Percentiles rank a stretch among this genome's conserved stretches.
phyloP scores from a whole-genome alignment of 2,888 invertebrate genomes.

The Bhutanitis thaidina region DNA sequence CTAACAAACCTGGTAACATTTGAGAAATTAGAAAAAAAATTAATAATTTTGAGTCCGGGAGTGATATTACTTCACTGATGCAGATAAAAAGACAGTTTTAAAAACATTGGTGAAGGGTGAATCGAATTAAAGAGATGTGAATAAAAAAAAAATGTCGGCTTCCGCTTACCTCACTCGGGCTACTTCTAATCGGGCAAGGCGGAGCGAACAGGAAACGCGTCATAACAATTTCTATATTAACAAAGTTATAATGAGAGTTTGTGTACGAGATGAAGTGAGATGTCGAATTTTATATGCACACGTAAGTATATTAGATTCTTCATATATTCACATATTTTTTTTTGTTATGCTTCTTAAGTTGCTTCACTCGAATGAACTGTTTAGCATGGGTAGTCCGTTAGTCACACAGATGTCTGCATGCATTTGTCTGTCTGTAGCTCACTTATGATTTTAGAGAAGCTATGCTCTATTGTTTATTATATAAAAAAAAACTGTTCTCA shows the following conservation, averaged over 20 bases:
- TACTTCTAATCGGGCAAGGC: constrained; percentile 52
- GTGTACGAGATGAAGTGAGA: constrained; percentile 41
- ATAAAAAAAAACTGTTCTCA: not conserved
- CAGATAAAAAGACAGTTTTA: constrained; percentile 29
- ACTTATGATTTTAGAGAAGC: not conserved
- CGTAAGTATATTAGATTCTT: constrained; percentile 65
- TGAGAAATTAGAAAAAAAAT: constrained; percentile 27
- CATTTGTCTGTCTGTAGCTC: not conserved
- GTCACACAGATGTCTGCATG: constrained; percentile 5
- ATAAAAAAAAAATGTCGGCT: constrained; percentile 41
- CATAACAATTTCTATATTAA: constrained; percentile 36
- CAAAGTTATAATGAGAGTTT: constrained; percentile 21
- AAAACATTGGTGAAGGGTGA: constrained; percentile 56
- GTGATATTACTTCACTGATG: constrained; percentile 16
- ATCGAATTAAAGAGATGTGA: constrained; percentile 26
- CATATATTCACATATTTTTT: constrained; percentile 39
- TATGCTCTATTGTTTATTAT: not conserved
- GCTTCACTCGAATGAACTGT: constrained; percentile 67
- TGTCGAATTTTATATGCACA: constrained; percentile 55
- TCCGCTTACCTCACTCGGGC: constrained; percentile 60
- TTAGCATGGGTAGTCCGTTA: constrained; percentile 64
- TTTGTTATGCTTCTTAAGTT: constrained; percentile 41
- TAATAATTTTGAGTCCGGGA: constrained; percentile 34
- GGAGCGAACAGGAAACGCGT: constrained; percentile 23
- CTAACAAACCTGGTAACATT: constrained; percentile 55